Base-by-base conservation (phyloP, 2,113 vertebrate genomes). In the Archocentrus centrarchus region DNA sequence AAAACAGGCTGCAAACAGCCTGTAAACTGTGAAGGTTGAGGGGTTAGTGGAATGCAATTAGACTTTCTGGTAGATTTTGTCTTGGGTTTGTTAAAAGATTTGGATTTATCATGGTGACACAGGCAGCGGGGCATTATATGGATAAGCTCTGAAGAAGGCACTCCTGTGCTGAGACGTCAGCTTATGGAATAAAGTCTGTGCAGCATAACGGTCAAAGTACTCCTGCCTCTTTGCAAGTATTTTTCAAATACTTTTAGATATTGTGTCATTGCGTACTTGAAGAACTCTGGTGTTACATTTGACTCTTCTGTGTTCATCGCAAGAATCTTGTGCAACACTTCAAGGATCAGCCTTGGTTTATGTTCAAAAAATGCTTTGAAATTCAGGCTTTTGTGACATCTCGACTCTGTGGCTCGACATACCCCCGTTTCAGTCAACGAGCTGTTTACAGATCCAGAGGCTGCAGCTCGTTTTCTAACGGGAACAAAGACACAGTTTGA, bases 21-120 rank as follows among this genome's bases (percentile, higher is more conserved):
- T 3, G 24, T 30, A 32, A 53, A 53, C 24, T 53, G 68, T n/a
- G 68, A 73, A 55, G 47, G 68, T 35, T 35, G 47, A n/a, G 27
- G 55, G 27, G 47, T 73, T 55, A 55, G 47, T n/a, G 68, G 68
- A 73, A 55, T 17, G 13, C 11, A 73, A 14, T 73, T 73, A 55
- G 68, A 73, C 68, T 55, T 73, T 47, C 47, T 73, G 68, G 27
- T 35, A 73, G 68, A 73, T 73, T 73, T 73, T 55, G 68, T 73
- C 68, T 73, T 35, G 20, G 27, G 47, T 35, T 73, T 73, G 68
- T 73, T 73, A 55, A 55, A 73, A 73, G 47, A 73, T 73, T 73
- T 53, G 47, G 68, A 73, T 73, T 73, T 55, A 73, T 55, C 27
- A 0, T 8, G 68, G 68, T 3, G 68, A 73, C 68, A 35, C 47